These are phyloP conservation scores for Megamerina dolium DNA, from an alignment of 2,888 invertebrate species.

Conservation along the genomic window DNA sequence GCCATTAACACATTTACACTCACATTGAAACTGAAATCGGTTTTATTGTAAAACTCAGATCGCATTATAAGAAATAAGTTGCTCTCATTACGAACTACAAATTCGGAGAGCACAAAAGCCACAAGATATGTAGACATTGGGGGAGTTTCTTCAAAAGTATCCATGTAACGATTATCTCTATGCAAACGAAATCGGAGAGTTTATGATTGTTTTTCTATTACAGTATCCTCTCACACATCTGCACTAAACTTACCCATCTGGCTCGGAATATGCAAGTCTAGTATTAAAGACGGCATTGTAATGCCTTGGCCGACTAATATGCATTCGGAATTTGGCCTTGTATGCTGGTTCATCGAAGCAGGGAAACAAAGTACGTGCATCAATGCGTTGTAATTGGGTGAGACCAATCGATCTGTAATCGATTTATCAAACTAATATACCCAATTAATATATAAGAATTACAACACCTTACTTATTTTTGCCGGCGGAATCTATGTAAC, in stretches of 20 bases:
- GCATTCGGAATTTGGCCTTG: constrained; percentile 62
- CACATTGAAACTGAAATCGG: constrained; percentile 55
- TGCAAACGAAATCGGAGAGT: constrained; percentile 1
- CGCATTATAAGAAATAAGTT: constrained; percentile 58
- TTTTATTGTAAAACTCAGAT: constrained; percentile 60
- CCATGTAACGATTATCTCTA: constrained; percentile 27
- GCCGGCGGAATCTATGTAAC: constrained; percentile 27
- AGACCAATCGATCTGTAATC: constrained; percentile 49
- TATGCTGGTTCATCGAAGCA: constrained; percentile 69
- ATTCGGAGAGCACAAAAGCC: constrained; percentile 68
- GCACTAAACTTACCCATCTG: constrained; percentile 29
- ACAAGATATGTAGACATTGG: constrained; percentile 74
- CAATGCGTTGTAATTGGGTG: constrained; percentile 62
- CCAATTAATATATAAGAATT: not conserved
- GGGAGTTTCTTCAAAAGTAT: constrained; percentile 46
- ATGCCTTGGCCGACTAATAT: constrained; percentile 52
- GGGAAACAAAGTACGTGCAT: constrained; percentile 64
- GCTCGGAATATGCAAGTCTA: constrained; percentile 16
- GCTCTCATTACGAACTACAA: constrained; percentile 31
- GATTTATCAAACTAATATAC: not conserved
- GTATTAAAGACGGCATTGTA: constrained; percentile 42
- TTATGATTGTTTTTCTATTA: no score
- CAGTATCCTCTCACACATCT: no score
- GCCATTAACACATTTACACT: constrained; percentile 22
- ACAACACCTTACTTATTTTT: constrained; percentile 22